These are phyloP conservation scores for Ciconia boyciana DNA, from an alignment of 2,113 vertebrate species.

Conservation along the genomic window DNA sequence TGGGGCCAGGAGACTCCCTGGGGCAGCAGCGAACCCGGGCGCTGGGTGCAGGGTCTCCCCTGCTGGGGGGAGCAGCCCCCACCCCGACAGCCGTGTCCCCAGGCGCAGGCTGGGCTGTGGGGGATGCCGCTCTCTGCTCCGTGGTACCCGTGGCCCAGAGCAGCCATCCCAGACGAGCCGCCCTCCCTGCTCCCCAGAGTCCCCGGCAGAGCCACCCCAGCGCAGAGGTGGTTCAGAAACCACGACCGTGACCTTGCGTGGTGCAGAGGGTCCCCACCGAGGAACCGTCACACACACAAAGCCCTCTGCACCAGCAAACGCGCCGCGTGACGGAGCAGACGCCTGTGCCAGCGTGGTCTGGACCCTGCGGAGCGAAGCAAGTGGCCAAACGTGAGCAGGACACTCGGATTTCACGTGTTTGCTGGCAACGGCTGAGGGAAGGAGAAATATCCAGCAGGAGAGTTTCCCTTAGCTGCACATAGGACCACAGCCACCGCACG, in stretches of 20 bases:
- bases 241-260: rapidly evolving
- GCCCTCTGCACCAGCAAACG: neutral
- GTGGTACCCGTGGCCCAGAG: rapidly evolving
- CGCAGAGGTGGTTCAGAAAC: neutral
- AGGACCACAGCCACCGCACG: neutral
- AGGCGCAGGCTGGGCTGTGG: neutral
- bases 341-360: rapidly evolving
- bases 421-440: neutral
- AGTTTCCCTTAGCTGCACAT: neutral
- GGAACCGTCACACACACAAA: neutral
- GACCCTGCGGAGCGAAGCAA: rapidly evolving
- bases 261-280: neutral
- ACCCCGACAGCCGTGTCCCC: rapidly evolving
- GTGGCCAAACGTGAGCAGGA: neutral
- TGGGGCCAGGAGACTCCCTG: neutral
- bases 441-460: neutral
- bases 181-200: neutral
- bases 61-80: rapidly evolving
- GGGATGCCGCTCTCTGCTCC: neutral
- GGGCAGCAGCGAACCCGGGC: constrained; percentile 9
- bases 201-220: neutral
- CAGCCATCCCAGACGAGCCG: neutral
- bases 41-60: neutral
- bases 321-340: rapidly evolving
- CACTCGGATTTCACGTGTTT: neutral